phyloP scores from a whole-genome alignment of 1,140 invertebrate genomes.

The Berghia stephanieae region DNA sequence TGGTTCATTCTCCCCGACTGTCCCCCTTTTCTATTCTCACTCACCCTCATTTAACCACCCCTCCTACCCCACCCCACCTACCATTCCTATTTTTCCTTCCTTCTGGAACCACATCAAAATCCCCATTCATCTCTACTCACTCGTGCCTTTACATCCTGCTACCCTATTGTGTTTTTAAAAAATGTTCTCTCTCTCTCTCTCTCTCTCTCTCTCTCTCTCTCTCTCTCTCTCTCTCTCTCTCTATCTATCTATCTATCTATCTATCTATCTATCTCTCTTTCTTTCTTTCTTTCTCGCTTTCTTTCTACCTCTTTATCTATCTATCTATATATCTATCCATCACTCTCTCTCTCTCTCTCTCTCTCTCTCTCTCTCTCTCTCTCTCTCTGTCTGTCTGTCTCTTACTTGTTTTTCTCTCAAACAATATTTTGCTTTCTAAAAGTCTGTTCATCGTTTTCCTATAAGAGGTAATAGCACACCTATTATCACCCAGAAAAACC shows the following conservation, averaged over 20 bases:
- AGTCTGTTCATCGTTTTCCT: background rate
- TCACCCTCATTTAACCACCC: background rate
- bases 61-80: background rate
- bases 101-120: background rate
- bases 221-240: background rate
- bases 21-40: background rate
- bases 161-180: too few species aligned
- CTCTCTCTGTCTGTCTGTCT: background rate
- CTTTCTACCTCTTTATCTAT: too few species aligned
- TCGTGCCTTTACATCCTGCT: background rate
- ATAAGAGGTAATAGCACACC: background rate
- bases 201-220: too few species aligned
- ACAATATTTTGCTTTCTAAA: background rate
- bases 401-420: background rate
- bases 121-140: background rate
- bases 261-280: too few species aligned
- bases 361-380: slow-evolving; percentile 4
- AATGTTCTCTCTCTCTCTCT: too few species aligned
- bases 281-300: too few species aligned
- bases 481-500: background rate
- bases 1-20: too few species aligned
- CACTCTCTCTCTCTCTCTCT: background rate
- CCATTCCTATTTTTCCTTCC: background rate
- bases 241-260: too few species aligned
- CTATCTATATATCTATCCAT: too few species aligned